phyloP scores from a whole-genome alignment of 35 echinoderm and acorn worm genomes.

The Anneissia japonica region DNA sequence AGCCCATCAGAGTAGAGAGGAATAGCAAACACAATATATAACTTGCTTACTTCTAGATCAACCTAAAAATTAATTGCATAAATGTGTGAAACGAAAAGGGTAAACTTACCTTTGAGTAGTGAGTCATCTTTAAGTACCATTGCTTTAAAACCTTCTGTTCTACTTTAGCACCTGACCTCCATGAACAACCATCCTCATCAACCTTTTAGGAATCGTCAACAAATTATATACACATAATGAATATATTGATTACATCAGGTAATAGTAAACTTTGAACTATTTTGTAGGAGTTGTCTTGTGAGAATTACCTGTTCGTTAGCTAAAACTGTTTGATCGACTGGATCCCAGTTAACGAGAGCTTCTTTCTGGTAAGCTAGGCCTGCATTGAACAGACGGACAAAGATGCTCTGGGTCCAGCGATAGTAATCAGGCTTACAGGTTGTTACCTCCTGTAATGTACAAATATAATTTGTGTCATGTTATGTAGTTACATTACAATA shows the following conservation, averaged over 20 bases:
- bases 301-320: conserved; percentile 90
- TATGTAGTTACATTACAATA: no score
- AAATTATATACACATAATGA: not conserved
- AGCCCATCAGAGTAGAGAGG: no score
- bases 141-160: conserved; percentile 76
- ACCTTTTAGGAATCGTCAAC: no score
- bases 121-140: conserved; percentile 91
- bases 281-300: no score
- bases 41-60: no score
- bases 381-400: conserved; percentile 67
- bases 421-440: conserved; percentile 92
- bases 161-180: conserved; percentile 94
- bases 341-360: conserved; percentile 91
- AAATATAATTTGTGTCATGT: no score
- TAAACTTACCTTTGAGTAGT: conserved; percentile 79
- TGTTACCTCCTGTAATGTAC: conserved; percentile 80
- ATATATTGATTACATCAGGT: no score
- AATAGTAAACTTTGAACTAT: no score
- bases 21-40: no score
- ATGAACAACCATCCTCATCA: conserved; percentile 93
- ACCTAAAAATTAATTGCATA: no score
- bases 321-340: conserved; percentile 91
- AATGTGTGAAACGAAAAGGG: no score
- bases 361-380: conserved; percentile 93
- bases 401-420: conserved; percentile 88